Evolutionary conservation across 2,888 invertebrate genomes (phyloP).

Genomic region (Molorchus minor): DNA sequence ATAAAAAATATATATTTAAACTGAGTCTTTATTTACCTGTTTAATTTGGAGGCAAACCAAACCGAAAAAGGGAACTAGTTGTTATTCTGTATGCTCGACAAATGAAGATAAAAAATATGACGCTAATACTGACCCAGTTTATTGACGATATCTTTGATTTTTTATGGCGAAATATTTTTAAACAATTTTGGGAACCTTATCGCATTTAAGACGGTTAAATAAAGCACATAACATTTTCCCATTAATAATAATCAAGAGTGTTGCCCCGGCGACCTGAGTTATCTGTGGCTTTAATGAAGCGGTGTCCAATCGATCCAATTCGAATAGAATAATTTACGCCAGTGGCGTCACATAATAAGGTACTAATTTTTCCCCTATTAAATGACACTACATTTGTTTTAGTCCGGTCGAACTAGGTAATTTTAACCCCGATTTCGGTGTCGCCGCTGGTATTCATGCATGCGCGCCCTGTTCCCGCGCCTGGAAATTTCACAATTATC

Average conservation of each 20-base stretch:
- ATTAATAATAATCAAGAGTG: constrained; percentile 15
- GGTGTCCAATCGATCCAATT: constrained; percentile 21
- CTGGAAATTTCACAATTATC: constrained; percentile 38
- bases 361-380: no score
- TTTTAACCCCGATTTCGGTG: no score
- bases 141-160: constrained; percentile 5
- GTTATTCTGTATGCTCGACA: constrained; percentile 14
- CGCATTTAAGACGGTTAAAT: background rate
- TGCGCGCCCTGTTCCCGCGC: constrained; percentile 27
- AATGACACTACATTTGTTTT: no score
- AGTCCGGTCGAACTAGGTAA: no score
- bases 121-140: constrained; percentile 24
- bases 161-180: constrained; percentile 6
- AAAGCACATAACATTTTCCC: constrained; percentile 8
- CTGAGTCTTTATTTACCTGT: no score
- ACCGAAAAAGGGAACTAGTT: background rate
- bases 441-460: no score
- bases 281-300: constrained; percentile 7
- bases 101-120: constrained; percentile 15
- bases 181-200: background rate
- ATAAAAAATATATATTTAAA: no score
- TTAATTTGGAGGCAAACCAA: no score
- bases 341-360: no score
- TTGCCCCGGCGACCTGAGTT: constrained; percentile 24
- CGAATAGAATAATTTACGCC: constrained; percentile 20